A percentile compares a stretch with the other conserved stretches of the same genome.
These are phyloP conservation scores for Eilema griseolum DNA, from an alignment of 2,888 invertebrate genomes.

Conservation along the genomic window DNA sequence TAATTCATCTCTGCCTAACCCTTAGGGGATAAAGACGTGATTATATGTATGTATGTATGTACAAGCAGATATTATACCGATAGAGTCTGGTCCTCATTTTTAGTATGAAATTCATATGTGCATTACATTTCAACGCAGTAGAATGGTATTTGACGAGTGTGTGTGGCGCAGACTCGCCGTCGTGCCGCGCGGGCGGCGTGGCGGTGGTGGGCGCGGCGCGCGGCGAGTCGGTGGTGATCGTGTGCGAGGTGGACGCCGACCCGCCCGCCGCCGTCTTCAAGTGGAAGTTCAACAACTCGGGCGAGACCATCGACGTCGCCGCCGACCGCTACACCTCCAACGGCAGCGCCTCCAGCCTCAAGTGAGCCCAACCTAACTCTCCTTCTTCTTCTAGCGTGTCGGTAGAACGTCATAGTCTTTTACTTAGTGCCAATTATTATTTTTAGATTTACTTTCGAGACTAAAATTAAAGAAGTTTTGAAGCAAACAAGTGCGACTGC, in stretches of 20 bases:
- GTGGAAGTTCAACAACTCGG: conserved; percentile 98
- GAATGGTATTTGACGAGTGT: not conserved
- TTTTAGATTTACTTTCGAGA: too few species aligned
- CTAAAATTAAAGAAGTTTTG: too few species aligned
- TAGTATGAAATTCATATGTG: too few species aligned
- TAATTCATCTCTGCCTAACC: too few species aligned
- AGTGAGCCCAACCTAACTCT: conserved; percentile 64
- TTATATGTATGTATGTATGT: too few species aligned
- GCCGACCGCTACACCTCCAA: conserved; percentile 92
- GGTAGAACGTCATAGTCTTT: too few species aligned
- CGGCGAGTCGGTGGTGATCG: conserved; percentile 94
- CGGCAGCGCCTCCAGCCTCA: conserved; percentile 91
- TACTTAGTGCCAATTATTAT: too few species aligned
- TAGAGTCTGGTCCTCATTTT: too few species aligned
- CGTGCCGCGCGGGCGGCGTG: conserved; percentile 92
- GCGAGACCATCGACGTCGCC: conserved; percentile 94
- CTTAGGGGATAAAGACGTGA: too few species aligned
- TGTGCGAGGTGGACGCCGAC: conserved; percentile 96
- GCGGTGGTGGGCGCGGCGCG: conserved; percentile 95
- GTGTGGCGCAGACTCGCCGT: conserved; percentile 91
- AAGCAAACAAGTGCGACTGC: too few species aligned
- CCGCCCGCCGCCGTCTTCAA: conserved; percentile 96
- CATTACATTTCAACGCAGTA: too few species aligned
- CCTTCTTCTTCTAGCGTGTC: not conserved
- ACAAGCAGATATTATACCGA: too few species aligned